These are phyloP conservation scores for Cygnus atratus DNA, from an alignment of 2,113 vertebrate genomes.

Conservation along the genomic window DNA sequence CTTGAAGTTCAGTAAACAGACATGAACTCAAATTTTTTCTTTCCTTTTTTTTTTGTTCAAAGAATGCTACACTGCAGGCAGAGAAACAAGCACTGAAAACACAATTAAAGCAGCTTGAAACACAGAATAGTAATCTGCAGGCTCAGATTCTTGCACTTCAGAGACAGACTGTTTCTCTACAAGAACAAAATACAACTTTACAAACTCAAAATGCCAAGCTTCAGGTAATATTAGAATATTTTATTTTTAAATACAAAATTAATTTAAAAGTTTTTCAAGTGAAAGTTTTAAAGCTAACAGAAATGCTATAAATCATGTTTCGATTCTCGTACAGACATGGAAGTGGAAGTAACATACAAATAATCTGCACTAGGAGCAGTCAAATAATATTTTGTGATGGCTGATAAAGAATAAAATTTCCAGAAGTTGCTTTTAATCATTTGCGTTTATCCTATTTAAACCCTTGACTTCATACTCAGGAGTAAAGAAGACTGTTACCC, in stretches of 20 bases:
- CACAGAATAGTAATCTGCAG: conserved; percentile 94
- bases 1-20: not conserved
- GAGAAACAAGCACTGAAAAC: conserved; percentile 95
- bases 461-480: not conserved
- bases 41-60: conserved; percentile 10
- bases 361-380: not conserved
- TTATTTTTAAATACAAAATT: not conserved
- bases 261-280: not conserved
- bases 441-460: not conserved
- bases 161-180: conserved; percentile 90
- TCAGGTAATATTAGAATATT: conserved; percentile 81
- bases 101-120: conserved; percentile 94
- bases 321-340: not conserved
- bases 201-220: conserved; percentile 98
- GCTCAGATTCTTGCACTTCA: conserved; percentile 95
- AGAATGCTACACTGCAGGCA: conserved; percentile 98
- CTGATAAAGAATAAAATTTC: not conserved
- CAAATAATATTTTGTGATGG: not conserved
- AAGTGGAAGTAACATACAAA: not conserved
- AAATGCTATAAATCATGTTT: not conserved
- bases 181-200: conserved; percentile 94
- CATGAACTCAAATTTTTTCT: not conserved
- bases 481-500: not conserved
- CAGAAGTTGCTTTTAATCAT: not conserved
- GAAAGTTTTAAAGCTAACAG: not conserved